Evolutionary conservation across 2,888 invertebrate species (phyloP).

Genomic region (Ophion ellenae): DNA sequence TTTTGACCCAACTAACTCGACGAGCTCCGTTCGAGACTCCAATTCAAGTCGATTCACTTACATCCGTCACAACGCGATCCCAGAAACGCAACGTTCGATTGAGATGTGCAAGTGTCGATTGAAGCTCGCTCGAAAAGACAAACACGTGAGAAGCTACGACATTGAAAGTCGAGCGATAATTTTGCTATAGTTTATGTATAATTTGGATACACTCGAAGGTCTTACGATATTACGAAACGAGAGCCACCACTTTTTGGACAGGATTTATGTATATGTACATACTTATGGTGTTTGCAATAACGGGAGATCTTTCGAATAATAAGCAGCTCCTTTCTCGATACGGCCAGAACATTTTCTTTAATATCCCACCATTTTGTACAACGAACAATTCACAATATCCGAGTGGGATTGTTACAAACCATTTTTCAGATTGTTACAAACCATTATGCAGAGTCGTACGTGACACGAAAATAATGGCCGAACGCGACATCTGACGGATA

Average conservation of each 20-base stretch:
- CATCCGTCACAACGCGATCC: not conserved
- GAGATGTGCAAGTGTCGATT: not conserved
- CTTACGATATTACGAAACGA: slow-evolving; percentile 3
- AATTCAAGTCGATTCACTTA: not conserved
- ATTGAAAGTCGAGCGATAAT: not conserved
- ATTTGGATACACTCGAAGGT: not conserved
- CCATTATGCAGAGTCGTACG: slow-evolving; percentile 9
- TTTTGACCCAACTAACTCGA: slow-evolving; percentile 51
- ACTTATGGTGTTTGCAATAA: not conserved
- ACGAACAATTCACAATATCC: slow-evolving; percentile 11
- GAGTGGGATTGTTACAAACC: slow-evolving; percentile 24
- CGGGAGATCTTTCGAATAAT: slow-evolving; percentile 12
- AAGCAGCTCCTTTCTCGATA: slow-evolving; percentile 5
- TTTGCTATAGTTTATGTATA: not conserved
- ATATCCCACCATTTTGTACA: slow-evolving; percentile 1
- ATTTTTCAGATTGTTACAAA: slow-evolving; percentile 21
- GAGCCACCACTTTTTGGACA: not conserved
- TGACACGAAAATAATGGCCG: slow-evolving; percentile 38
- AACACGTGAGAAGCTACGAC: not conserved
- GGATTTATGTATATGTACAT: not conserved
- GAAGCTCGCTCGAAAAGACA: not conserved
- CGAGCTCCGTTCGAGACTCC: not conserved
- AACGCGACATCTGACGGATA: slow-evolving; percentile 23
- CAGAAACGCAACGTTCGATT: not conserved
- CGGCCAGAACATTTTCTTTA: slow-evolving; percentile 19